Evolutionary conservation across 2,797 vertebrate genomes (phyloP), one percentile per base, ranked within the genome.

Genomic region (Cyprinodon diabolis): DNA sequence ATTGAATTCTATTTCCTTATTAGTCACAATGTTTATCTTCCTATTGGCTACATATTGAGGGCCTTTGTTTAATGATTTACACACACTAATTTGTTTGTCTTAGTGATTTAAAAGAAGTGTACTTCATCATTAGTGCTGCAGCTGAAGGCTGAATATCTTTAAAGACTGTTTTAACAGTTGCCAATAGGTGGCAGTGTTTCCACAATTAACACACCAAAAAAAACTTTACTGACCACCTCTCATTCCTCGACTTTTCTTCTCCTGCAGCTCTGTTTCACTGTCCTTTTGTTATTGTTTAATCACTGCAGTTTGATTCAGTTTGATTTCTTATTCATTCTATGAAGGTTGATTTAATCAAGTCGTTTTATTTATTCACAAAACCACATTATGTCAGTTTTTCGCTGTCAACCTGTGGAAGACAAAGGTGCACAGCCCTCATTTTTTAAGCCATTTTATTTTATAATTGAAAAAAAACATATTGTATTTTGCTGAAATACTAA

Each of bases 161-260:
- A 30, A 30, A 30, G 25, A 30, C 25, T 30, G 51, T 77, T 69
- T 19, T 0, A 19, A 4, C 54, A 66, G 15, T 35, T 6, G 56
- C 86, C 92, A 87, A 84, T 69, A 92, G 90, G 86, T 68, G 90
- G 86, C 89, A 88, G 86, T 85, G 71, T 90, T 85, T 86, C 77
- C 11, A 7, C 0, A 19, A 57, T 66, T 73, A 78, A 80, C 56
- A 30, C 70, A 68, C 37, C 1, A 45, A 19, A 14, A 21, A 25
- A 21, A 47, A 30, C 6, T 19, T 21, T 63, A 54, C 25, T 69
- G 48, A 15, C 30, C 60, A 21, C 15, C 55, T 66, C 62, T 19
- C 5, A 14, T 37, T 23, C 52, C 37, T 23, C 12, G 52, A 40
- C 30, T 8, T 54, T 30, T 37, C 19, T 54, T 30, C 40, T 15